These are phyloP conservation scores for Cylloceria caligata DNA, from an alignment of 2,888 invertebrate genomes.

Conservation along the genomic window DNA sequence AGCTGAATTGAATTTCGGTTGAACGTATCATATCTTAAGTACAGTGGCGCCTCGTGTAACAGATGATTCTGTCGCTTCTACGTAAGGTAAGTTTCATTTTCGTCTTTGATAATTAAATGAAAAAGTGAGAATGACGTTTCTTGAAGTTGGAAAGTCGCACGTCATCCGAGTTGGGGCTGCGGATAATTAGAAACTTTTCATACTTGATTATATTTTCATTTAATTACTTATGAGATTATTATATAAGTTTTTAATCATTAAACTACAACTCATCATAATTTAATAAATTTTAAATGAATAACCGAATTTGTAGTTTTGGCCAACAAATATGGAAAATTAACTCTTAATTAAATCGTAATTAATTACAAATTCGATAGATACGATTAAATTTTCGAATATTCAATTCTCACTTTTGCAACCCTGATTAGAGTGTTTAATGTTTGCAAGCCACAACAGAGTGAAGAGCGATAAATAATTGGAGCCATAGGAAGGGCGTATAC, in stretches of 20 bases:
- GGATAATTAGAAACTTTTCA: no score
- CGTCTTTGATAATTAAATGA: not conserved
- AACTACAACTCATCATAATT: not conserved
- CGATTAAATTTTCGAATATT: not conserved
- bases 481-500: not conserved
- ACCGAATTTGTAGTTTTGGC: no score
- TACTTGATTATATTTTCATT: not conserved
- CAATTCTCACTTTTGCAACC: not conserved
- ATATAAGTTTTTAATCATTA: no score
- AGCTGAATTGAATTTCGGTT: constrained; percentile 5
- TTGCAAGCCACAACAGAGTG: not conserved
- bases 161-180: no score
- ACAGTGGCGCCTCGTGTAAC: not conserved
- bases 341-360: not conserved
- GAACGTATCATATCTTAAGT: not conserved
- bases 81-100: not conserved
- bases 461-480: not conserved
- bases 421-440: not conserved
- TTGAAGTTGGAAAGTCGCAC: no score
- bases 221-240: constrained; percentile 7
- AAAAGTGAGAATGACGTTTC: not conserved
- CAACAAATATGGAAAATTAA: no score
- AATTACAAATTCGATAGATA: not conserved
- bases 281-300: no score
- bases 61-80: not conserved